Evolutionary conservation across 2,888 invertebrate genomes (phyloP).

Genomic region (Synergus gifuensis): DNA sequence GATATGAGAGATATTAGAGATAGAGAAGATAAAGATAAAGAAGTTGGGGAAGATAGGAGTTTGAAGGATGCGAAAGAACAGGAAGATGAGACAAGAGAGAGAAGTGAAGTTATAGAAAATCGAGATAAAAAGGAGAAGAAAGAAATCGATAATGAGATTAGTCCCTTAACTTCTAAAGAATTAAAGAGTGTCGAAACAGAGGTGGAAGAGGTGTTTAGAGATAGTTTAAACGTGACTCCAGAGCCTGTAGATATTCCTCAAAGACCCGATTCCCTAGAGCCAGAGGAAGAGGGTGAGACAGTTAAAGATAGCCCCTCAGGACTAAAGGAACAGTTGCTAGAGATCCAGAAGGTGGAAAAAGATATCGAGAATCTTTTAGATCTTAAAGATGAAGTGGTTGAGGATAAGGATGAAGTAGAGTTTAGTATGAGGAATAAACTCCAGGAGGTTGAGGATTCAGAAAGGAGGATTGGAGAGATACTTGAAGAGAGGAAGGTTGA

Average conservation of each 20-base stretch:
- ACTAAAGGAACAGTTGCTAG: slow-evolving; percentile 60
- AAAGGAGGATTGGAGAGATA: slow-evolving; percentile 55
- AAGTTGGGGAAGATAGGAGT: slow-evolving; percentile 40
- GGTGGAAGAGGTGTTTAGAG: slow-evolving; percentile 76
- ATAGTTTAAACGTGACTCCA: slow-evolving; percentile 76
- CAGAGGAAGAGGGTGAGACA: slow-evolving; percentile 34
- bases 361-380: slow-evolving; percentile 59
- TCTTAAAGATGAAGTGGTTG: slow-evolving; percentile 43
- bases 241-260: slow-evolving; percentile 57
- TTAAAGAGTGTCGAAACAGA: slow-evolving; percentile 36
- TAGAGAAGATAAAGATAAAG: neutral
- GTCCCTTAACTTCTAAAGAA: neutral
- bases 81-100: slow-evolving; percentile 55
- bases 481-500: slow-evolving; percentile 38
- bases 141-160: neutral
- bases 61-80: slow-evolving; percentile 28
- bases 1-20: neutral
- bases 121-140: slow-evolving; percentile 16
- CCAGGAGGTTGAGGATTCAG: slow-evolving; percentile 58
- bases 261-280: slow-evolving; percentile 66
- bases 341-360: slow-evolving; percentile 61
- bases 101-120: neutral
- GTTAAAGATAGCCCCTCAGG: slow-evolving; percentile 40
- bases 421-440: slow-evolving; percentile 53
- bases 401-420: slow-evolving; percentile 37